Percentiles rank a stretch among this genome's conserved stretches.
phyloP scores from a whole-genome alignment of 2,113 vertebrate genomes.

The Triplophysa tibetana region DNA sequence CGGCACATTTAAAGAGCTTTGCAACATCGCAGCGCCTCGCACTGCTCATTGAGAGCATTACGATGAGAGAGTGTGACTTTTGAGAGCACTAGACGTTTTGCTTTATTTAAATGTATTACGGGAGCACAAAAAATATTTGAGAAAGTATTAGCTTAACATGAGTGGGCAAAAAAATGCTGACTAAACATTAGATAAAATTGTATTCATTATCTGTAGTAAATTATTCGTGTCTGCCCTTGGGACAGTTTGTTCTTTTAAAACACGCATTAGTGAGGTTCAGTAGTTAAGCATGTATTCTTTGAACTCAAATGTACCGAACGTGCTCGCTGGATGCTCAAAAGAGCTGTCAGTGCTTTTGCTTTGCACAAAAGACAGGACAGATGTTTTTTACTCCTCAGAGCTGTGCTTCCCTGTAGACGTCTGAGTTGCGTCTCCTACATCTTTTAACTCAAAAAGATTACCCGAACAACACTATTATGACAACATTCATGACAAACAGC shows the following conservation, averaged over 20 bases:
- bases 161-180: background rate
- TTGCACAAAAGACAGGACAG: slow-evolving; percentile 8
- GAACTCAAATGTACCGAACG: background rate
- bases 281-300: background rate
- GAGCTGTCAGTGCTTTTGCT: background rate
- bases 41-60: slow-evolving; percentile 40
- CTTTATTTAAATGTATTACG: slow-evolving; percentile 14
- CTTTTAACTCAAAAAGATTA: slow-evolving; percentile 56
- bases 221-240: background rate
- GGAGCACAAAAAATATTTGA: background rate
- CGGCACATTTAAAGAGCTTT: slow-evolving; percentile 18
- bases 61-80: slow-evolving; percentile 32
- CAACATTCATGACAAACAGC: slow-evolving; percentile 53
- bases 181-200: background rate
- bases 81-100: background rate
- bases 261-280: background rate
- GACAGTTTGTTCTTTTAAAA: background rate
- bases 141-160: background rate
- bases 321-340: background rate
- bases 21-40: slow-evolving; percentile 55
- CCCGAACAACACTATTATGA: slow-evolving; percentile 56
- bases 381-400: background rate
- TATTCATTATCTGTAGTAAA: background rate
- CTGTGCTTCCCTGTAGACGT: slow-evolving; percentile 3
- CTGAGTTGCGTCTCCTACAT: slow-evolving; percentile 61